These are phyloP conservation scores for Furnarius figulus DNA, from an alignment of 2,113 vertebrate genomes.

Conservation along the genomic window DNA sequence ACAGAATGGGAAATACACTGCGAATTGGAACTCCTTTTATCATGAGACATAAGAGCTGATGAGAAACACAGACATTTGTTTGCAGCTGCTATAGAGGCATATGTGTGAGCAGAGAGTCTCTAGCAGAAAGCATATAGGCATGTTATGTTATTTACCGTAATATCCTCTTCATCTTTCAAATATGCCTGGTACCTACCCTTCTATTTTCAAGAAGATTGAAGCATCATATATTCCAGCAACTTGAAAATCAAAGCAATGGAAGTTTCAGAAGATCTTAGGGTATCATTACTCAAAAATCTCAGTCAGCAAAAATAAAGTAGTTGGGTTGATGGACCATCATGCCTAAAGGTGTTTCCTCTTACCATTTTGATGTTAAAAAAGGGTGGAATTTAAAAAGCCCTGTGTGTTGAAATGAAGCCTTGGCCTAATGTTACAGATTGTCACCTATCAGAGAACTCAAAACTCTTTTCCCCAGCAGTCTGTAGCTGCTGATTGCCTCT, in stretches of 20 bases:
- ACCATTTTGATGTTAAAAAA: neutral
- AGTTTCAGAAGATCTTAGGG: neutral
- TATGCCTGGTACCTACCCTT: neutral
- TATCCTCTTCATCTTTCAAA: neutral
- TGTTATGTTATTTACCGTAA: neutral
- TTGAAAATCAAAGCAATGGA: neutral
- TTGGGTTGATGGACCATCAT: neutral
- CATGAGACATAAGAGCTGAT: neutral
- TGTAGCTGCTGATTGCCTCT: neutral
- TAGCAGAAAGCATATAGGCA: neutral
- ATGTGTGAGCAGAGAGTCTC: neutral
- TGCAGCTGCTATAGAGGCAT: neutral
- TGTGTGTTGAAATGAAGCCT: neutral
- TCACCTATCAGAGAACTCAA: neutral
- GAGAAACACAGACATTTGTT: neutral
- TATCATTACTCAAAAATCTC: neutral
- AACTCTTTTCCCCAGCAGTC: neutral
- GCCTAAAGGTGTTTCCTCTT: neutral
- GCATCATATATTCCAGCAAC: neutral
- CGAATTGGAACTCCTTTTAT: neutral
- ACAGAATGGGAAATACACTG: neutral
- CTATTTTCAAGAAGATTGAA: neutral
- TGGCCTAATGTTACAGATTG: neutral
- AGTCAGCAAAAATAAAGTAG: neutral
- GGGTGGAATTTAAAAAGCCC: neutral